Evolutionary conservation across 2,888 invertebrate genomes (phyloP).

Genomic region (Mycalesis mineus): DNA sequence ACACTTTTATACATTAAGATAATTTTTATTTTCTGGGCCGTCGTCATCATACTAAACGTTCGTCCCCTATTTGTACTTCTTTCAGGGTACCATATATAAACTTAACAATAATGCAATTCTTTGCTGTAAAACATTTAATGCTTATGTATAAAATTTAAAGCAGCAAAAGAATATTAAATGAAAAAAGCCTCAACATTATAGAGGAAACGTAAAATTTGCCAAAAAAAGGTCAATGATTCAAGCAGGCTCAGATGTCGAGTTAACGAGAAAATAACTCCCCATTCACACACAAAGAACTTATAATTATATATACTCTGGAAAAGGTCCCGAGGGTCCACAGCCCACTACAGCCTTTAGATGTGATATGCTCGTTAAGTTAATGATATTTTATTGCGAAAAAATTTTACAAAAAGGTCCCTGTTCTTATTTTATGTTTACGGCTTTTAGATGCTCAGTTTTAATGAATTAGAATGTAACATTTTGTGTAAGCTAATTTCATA

Average conservation of each 20-base stretch:
- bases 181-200: neutral
- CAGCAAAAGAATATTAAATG: too few relatives aligned
- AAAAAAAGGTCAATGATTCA: neutral
- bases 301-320: neutral
- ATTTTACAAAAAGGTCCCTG: neutral
- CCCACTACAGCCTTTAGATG: neutral
- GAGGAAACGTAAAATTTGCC: neutral
- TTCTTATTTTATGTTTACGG: neutral
- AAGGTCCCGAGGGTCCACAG: neutral
- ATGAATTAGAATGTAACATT: neutral
- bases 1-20: too few relatives aligned
- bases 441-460: neutral
- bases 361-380: neutral
- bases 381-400: neutral
- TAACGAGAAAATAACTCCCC: slow-evolving; percentile 1
- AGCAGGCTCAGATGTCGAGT: neutral
- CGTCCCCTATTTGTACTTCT: too few relatives aligned
- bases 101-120: too few relatives aligned
- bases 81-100: too few relatives aligned
- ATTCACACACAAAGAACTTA: slow-evolving; percentile 5
- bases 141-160: too few relatives aligned
- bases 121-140: too few relatives aligned
- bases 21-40: too few relatives aligned
- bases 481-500: neutral
- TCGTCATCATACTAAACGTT: too few relatives aligned